A percentile compares a stretch with the other conserved stretches of the same genome.
phyloP scores from a whole-genome alignment of 2,797 vertebrate genomes.

The Muscicapa comitata region DNA sequence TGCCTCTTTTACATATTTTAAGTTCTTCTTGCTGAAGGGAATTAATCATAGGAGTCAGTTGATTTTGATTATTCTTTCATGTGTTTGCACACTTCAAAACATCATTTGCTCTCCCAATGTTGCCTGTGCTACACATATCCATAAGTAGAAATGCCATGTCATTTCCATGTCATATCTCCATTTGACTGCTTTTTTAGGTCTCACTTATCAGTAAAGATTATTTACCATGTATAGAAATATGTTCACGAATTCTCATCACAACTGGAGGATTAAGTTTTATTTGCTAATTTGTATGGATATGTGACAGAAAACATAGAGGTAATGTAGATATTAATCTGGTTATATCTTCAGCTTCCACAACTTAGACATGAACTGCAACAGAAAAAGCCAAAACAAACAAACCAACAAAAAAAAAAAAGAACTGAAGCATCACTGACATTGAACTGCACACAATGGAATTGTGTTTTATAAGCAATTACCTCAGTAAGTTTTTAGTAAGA shows the following conservation, averaged over 20 bases:
- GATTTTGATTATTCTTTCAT: background rate
- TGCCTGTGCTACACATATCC: background rate
- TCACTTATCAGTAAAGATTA: background rate
- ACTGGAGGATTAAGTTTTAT: background rate
- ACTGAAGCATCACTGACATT: background rate
- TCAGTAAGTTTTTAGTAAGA: background rate
- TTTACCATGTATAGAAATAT: background rate
- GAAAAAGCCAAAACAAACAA: background rate
- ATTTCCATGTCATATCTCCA: background rate
- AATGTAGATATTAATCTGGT: background rate
- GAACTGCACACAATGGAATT: background rate
- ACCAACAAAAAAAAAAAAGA: background rate
- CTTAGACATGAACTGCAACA: background rate
- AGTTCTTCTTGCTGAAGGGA: background rate
- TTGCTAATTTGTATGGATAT: background rate
- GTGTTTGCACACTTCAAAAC: background rate
- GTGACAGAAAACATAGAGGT: background rate
- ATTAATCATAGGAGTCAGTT: background rate
- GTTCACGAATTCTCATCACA: background rate
- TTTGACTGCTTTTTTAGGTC: background rate
- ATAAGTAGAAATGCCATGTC: background rate
- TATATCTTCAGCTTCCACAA: background rate
- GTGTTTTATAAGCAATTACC: background rate
- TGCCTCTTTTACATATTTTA: background rate
- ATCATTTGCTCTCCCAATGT: rapidly evolving